A percentile compares a stretch with the other conserved stretches of the same genome.
These are phyloP conservation scores for Lydus trimaculatus DNA, from an alignment of 2,888 invertebrate species.

Conservation along the genomic window DNA sequence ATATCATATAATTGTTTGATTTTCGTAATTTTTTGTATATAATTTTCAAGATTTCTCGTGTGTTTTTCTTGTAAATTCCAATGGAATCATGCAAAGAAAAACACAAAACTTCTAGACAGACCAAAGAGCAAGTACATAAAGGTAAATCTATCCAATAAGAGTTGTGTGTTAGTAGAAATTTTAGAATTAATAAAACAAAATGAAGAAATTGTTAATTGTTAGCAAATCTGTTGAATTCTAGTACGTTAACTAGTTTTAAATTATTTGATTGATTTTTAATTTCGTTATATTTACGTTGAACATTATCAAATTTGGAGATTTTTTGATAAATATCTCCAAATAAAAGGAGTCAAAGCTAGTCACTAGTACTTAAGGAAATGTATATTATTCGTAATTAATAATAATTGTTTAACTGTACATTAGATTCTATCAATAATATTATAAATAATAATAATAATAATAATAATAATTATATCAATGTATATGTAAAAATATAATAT, in stretches of 20 bases:
- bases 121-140: constrained; percentile 35
- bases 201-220: constrained; percentile 24
- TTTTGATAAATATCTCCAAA: constrained; percentile 13
- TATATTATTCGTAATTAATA: constrained; percentile 24
- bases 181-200: no score
- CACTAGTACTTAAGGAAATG: constrained; percentile 33
- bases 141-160: constrained; percentile 19
- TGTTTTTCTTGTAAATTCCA: constrained; percentile 17
- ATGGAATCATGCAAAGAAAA: not conserved
- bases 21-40: constrained; percentile 10
- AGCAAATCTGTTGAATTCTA: constrained; percentile 24
- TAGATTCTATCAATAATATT: constrained; percentile 23
- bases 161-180: constrained; percentile 7
- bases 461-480: no score
- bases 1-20: constrained; percentile 31
- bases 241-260: constrained; percentile 37
- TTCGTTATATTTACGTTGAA: constrained; percentile 17
- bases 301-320: constrained; percentile 14
- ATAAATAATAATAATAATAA: constrained; percentile 19
- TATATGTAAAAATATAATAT: constrained; percentile 21
- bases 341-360: constrained; percentile 31
- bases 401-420: constrained; percentile 25
- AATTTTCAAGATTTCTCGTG: constrained; percentile 21
- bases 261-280: constrained; percentile 11
- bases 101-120: constrained; percentile 33